A percentile compares a stretch with the other conserved stretches of the same genome.
phyloP scores from a whole-genome alignment of 2,113 vertebrate genomes.

The Leucosticte australis region DNA sequence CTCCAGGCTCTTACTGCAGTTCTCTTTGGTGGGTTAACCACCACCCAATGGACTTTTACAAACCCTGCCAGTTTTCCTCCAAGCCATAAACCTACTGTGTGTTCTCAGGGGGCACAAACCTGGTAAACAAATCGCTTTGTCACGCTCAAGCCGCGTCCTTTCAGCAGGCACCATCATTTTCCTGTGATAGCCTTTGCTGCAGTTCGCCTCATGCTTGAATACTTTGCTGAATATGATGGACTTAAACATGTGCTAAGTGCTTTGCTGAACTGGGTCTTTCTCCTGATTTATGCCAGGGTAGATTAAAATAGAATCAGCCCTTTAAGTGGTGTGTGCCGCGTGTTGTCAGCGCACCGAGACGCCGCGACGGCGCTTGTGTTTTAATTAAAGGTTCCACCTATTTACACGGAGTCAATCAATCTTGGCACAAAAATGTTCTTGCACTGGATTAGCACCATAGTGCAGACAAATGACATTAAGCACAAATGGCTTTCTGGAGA shows the following conservation, averaged over 20 bases:
- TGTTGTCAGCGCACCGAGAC: not conserved
- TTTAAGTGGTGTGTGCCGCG: not conserved
- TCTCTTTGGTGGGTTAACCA: not conserved
- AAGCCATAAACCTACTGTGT: not conserved
- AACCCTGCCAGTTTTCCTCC: constrained; percentile 10
- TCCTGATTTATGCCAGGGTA: constrained; percentile 44
- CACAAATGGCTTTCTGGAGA: constrained; percentile 54
- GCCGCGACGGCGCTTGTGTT: not conserved
- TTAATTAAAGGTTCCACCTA: constrained; percentile 68
- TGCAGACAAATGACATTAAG: constrained; percentile 55
- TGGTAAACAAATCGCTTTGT: not conserved
- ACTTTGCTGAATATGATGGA: constrained; percentile 35
- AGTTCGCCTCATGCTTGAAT: not conserved
- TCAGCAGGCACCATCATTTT: not conserved
- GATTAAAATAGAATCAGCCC: constrained; percentile 50
- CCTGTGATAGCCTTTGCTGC: not conserved
- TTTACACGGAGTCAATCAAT: constrained; percentile 63
- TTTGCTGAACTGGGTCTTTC: constrained; percentile 39
- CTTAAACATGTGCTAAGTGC: constrained; percentile 65
- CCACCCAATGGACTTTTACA: constrained; percentile 12
- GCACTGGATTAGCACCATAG: constrained; percentile 40
- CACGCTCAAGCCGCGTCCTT: not conserved
- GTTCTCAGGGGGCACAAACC: not conserved
- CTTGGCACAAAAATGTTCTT: constrained; percentile 4
- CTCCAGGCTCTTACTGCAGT: not conserved